These are phyloP conservation scores for Protomyctophum bolini DNA, from an alignment of 2,113 vertebrate species.

Conservation along the genomic window DNA sequence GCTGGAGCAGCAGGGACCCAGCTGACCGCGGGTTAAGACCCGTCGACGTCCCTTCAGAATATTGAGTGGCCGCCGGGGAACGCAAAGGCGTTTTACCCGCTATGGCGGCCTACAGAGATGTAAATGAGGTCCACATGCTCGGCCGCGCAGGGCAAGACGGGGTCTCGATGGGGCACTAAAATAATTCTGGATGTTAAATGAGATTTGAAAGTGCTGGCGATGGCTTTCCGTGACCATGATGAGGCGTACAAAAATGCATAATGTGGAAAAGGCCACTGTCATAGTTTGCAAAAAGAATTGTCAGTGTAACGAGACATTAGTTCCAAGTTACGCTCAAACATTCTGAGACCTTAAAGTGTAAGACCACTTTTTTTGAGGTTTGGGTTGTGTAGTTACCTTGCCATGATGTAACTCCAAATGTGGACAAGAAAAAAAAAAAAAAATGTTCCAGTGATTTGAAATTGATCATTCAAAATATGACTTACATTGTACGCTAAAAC, in stretches of 20 bases:
- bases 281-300: too few relatives aligned
- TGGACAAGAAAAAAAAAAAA: too few relatives aligned
- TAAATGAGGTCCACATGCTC: conserved; percentile 8
- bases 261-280: too few relatives aligned
- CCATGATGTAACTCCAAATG: too few relatives aligned
- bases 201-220: conserved; percentile 1
- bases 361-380: too few relatives aligned
- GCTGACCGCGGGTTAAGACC: conserved; percentile 24
- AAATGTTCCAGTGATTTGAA: too few relatives aligned
- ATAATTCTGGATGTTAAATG: conserved; percentile 1
- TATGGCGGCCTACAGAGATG: not conserved
- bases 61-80: conserved; percentile 6
- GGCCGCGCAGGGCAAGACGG: not conserved
- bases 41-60: conserved; percentile 26
- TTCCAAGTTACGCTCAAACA: not conserved
- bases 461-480: too few relatives aligned
- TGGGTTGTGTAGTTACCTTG: too few relatives aligned
- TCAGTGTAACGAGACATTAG: too few relatives aligned
- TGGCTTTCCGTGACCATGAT: not conserved
- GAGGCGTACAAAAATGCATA: too few relatives aligned
- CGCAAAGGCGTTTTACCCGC: not conserved
- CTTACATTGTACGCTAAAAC: too few relatives aligned
- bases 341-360: too few relatives aligned
- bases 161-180: not conserved
- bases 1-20: not conserved